These are phyloP conservation scores for Ericerus pela DNA, from an alignment of 1,140 invertebrate genomes.

Conservation along the genomic window DNA sequence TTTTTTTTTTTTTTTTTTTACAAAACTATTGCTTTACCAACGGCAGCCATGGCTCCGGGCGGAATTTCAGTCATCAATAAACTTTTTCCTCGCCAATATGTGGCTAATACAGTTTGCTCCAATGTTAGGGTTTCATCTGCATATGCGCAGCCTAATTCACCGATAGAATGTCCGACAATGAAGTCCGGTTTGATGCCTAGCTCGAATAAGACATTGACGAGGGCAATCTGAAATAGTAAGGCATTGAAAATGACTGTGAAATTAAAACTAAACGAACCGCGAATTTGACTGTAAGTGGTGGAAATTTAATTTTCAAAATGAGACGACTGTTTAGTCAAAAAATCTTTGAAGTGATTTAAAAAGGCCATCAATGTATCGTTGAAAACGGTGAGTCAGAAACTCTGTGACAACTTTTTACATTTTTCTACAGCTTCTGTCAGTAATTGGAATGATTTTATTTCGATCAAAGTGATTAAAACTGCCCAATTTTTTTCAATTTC, in stretches of 20 bases:
- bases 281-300: background rate
- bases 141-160: slow-evolving; percentile 74
- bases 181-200: slow-evolving; percentile 63
- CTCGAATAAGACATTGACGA: slow-evolving; percentile 57
- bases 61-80: slow-evolving; percentile 43
- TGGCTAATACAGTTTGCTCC: slow-evolving; percentile 66
- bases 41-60: slow-evolving; percentile 25
- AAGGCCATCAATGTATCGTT: too few relatives aligned
- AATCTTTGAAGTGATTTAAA: too few relatives aligned
- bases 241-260: background rate
- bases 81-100: slow-evolving; percentile 46
- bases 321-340: too few relatives aligned
- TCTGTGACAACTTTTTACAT: too few relatives aligned
- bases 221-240: slow-evolving; percentile 45
- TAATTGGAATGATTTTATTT: too few relatives aligned
- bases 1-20: background rate
- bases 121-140: slow-evolving; percentile 69
- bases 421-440: too few relatives aligned
- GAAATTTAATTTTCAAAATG: too few relatives aligned
- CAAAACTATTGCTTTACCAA: slow-evolving; percentile 41
- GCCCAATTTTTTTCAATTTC: too few relatives aligned
- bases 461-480: too few relatives aligned
- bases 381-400: too few relatives aligned
- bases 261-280: background rate
- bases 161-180: slow-evolving; percentile 77